These are phyloP conservation scores for Furcula furcula DNA, from an alignment of 2,888 invertebrate genomes.

Conservation along the genomic window DNA sequence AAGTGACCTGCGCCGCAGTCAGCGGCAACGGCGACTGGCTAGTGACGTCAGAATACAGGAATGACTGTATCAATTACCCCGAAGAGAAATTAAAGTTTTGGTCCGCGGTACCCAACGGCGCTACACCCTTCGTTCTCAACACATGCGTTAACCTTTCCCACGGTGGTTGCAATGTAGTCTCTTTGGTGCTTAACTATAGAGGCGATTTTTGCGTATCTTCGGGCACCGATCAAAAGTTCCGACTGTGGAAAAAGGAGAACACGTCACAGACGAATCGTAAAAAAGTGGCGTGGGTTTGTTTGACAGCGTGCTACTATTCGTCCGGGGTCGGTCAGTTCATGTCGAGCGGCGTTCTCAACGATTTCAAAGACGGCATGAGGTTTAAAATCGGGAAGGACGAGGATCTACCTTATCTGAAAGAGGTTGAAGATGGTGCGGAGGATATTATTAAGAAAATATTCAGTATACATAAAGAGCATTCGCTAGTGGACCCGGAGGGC, in stretches of 20 bases:
- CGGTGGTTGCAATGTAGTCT: slow-evolving; percentile 64
- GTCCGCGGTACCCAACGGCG: slow-evolving; percentile 37
- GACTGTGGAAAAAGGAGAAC: slow-evolving; percentile 62
- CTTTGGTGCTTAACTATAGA: slow-evolving; percentile 55
- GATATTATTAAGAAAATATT: slow-evolving; percentile 57
- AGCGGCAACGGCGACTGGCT: slow-evolving; percentile 64
- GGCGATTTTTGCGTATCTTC: slow-evolving; percentile 70
- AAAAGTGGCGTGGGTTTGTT: slow-evolving; percentile 51
- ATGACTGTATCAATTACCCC: slow-evolving; percentile 64
- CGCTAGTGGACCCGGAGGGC: slow-evolving; percentile 25
- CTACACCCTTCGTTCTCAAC: slow-evolving; percentile 56
- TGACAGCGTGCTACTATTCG: slow-evolving; percentile 73
- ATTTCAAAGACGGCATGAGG: slow-evolving; percentile 48
- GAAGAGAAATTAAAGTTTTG: slow-evolving; percentile 74
- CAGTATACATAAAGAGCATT: slow-evolving; percentile 58
- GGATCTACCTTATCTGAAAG: slow-evolving; percentile 46
- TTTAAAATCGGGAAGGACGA: slow-evolving; percentile 27
- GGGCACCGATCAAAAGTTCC: slow-evolving; percentile 67
- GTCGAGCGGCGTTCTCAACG: slow-evolving; percentile 55
- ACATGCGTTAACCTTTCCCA: slow-evolving; percentile 71
- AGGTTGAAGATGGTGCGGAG: slow-evolving; percentile 21
- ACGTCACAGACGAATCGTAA: slow-evolving; percentile 31
- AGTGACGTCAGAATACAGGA: slow-evolving; percentile 70
- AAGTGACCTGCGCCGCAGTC: slow-evolving; percentile 67
- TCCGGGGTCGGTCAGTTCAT: slow-evolving; percentile 59